Evolutionary conservation across 1,140 invertebrate genomes (phyloP).

Genomic region (Eciton burchellii): DNA sequence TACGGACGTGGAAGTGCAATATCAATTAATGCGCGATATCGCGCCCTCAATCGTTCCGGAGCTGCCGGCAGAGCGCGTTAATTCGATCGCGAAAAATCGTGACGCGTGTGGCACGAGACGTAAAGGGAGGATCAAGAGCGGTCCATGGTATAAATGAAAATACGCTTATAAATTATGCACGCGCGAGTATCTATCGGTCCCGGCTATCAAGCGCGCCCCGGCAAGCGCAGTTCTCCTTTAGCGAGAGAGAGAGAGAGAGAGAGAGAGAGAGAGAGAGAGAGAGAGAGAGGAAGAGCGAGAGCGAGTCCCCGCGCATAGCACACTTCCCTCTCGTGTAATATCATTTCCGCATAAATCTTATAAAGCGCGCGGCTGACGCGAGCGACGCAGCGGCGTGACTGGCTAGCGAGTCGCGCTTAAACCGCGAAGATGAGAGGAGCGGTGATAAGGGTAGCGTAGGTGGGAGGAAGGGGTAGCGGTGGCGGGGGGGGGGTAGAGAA

Average conservation of each 20-base stretch:
- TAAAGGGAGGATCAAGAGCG: not conserved
- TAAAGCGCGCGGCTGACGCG: conserved; percentile 52
- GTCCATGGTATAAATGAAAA: conserved; percentile 7
- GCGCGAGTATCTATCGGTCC: conserved; percentile 37
- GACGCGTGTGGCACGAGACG: too few species aligned
- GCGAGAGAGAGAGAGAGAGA: too few species aligned
- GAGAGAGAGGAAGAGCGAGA: too few species aligned
- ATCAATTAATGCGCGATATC: too few species aligned
- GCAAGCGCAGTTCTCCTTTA: conserved; percentile 56
- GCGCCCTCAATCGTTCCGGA: too few species aligned
- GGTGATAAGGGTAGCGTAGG: too few species aligned
- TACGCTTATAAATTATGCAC: conserved; percentile 49
- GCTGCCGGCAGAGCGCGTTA: too few species aligned
- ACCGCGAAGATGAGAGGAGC: conserved; percentile 60
- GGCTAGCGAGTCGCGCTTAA: conserved; percentile 57
- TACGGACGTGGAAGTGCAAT: too few species aligned
- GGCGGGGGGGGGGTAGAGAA: too few species aligned
- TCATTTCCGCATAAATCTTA: conserved; percentile 60
- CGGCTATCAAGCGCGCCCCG: conserved; percentile 38
- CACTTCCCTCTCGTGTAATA: conserved; percentile 53
- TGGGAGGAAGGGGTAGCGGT: too few species aligned
- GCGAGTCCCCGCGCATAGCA: conserved; percentile 13
- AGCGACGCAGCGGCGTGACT: conserved; percentile 51
- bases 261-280: too few species aligned
- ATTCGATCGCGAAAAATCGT: too few species aligned